phyloP scores from a whole-genome alignment of 2,888 invertebrate genomes.

The Thysanoteuthis rhombus region DNA sequence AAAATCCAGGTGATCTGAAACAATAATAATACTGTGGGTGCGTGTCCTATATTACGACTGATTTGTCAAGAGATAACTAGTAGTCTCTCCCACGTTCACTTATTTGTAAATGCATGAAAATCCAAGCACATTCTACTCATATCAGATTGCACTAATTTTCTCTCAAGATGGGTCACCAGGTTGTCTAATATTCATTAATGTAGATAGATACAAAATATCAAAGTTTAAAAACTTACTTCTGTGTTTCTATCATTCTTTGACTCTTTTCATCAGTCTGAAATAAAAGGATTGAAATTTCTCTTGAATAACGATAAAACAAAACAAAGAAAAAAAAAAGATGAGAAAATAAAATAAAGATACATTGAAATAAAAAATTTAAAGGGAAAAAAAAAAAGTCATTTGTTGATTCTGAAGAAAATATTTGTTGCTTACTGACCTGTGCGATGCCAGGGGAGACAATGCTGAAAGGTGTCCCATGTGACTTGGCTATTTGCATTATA shows the following conservation, averaged over 20 bases:
- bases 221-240: slow-evolving; percentile 18
- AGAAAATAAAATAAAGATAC: background rate
- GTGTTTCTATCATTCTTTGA: slow-evolving; percentile 13
- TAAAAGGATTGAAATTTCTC: background rate
- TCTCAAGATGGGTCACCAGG: no score
- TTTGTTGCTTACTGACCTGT: background rate
- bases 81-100: no score
- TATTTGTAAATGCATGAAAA: no score
- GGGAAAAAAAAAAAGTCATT: background rate
- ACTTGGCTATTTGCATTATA: slow-evolving; percentile 79
- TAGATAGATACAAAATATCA: no score
- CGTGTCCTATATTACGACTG: no score
- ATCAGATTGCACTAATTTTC: no score
- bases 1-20: no score
- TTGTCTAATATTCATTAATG: no score
- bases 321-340: background rate
- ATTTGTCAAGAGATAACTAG: no score
- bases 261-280: slow-evolving; percentile 22
- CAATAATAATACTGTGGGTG: no score
- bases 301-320: background rate
- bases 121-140: no score
- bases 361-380: background rate
- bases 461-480: slow-evolving; percentile 66
- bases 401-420: background rate
- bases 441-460: slow-evolving; percentile 32